Base-by-base conservation (phyloP, 2,113 vertebrate species). In the Xyliphius kryptos region DNA sequence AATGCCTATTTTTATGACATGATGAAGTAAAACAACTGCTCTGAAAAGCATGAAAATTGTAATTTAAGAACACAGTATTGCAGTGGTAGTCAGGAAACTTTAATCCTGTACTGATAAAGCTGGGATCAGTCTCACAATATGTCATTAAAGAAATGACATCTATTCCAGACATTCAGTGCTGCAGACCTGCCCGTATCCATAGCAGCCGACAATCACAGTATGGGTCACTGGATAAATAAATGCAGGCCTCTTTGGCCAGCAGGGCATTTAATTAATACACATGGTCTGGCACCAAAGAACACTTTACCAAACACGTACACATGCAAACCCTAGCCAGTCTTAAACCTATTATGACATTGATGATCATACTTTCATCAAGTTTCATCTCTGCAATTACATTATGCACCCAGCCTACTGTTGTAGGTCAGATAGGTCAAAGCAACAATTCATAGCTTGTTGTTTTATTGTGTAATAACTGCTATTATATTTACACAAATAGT, bases 191-290 rank as follows among this genome's bases (percentile, higher is more conserved):
- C 66, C 64, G 80, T 82, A 87, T 85, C 71, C 79, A 81, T 85
- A 86, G 78, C 76, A 89, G 77, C 73, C 80, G 79, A 84, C 79
- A 86, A 81, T 80, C 86, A 82, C 78, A 79, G 86, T 84, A 79
- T 88, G 76, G 76, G 75, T 82, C 84, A 82, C 77, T 78, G 74
- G 81, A 79, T 77, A 85, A 85, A 85, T 79, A 52, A 56, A 84
- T 72, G 67, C 78, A 49, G 76, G 74, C 63, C 73, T 72, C 69
- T 76, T 61, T 70, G 68, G 60, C 59, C 61, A 57, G 69, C 64
- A 65, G 52, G 69, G 43, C 48, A 57, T 46, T 79, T 80, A 79
- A 80, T 76, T 78, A 74, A 81, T 63, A 72, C 57, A 54, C 59
- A 71, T 46, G 19, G 26, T 56, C 48, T 19, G 37, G n/a, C 22